Evolutionary conservation across 2,888 invertebrate genomes (phyloP).

Genomic region (Thera obeliscata): DNA sequence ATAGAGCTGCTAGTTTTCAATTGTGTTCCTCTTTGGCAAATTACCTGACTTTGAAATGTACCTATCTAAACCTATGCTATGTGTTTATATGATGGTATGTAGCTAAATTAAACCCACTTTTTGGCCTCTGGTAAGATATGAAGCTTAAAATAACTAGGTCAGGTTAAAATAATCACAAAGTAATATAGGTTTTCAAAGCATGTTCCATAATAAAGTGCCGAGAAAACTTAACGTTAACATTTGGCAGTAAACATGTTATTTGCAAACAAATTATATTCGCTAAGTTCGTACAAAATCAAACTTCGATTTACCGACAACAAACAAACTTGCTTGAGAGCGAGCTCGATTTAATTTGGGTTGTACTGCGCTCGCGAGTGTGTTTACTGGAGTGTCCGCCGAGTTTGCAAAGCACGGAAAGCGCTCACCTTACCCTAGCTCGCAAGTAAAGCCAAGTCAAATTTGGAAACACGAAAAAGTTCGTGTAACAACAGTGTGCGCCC

Average conservation of each 20-base stretch:
- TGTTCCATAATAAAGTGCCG: conserved; percentile 17
- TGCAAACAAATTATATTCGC: conserved; percentile 30
- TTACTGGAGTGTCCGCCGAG: conserved; percentile 33
- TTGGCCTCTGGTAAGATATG: not conserved
- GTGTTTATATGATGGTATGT: no score
- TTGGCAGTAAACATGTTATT: conserved; percentile 20
- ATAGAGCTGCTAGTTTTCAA: no score
- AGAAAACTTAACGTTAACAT: conserved; percentile 17
- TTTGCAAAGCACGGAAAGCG: conserved; percentile 49
- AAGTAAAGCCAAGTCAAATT: conserved; percentile 67
- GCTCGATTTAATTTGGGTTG: conserved; percentile 38
- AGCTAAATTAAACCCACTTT: not conserved
- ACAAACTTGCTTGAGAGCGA: conserved; percentile 31
- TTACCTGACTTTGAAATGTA: no score
- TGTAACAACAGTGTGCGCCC: conserved; percentile 65
- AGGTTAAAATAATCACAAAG: not conserved
- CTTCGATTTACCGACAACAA: conserved; percentile 22
- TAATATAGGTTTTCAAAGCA: not conserved
- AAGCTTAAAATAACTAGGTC: not conserved
- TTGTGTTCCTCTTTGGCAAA: no score
- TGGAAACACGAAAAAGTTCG: conserved; percentile 72
- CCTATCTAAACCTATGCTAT: no score
- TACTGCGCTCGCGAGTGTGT: conserved; percentile 34
- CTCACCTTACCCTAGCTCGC: conserved; percentile 57
- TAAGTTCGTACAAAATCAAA: conserved; percentile 15